Evolutionary conservation across 37 sponge, comb jelly and placozoan genomes (phyloP).

Genomic region (Mnemiopsis leidyi): DNA sequence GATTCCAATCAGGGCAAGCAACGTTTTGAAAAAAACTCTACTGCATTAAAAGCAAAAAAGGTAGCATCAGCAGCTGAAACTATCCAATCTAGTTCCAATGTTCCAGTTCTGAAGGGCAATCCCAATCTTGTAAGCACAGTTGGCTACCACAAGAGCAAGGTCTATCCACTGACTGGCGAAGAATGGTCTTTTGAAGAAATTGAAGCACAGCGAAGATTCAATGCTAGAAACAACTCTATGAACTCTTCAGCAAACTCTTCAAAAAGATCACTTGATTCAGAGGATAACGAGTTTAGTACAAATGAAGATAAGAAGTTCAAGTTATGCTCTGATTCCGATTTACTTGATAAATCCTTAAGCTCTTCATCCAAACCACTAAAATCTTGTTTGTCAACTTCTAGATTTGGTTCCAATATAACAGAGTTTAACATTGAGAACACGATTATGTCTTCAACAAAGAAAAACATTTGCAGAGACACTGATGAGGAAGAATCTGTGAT

Average conservation of each 20-base stretch:
- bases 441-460: constrained; percentile 33
- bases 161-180: constrained; percentile 43
- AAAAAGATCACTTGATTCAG: not conserved
- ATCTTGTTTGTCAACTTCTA: not conserved
- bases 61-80: not conserved
- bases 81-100: not conserved
- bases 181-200: constrained; percentile 61
- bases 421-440: constrained; percentile 27
- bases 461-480: not conserved
- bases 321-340: not conserved
- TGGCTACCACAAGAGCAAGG: constrained; percentile 25
- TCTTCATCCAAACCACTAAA: not conserved
- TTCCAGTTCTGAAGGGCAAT: constrained; percentile 11
- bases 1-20: not conserved
- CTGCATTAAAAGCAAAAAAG: constrained; percentile 43
- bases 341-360: not conserved
- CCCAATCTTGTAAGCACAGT: not conserved
- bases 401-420: not conserved
- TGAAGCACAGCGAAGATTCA: constrained; percentile 7
- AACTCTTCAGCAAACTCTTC: constrained; percentile 10
- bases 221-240: not conserved
- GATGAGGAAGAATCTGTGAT: not conserved
- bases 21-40: not conserved
- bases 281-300: not conserved
- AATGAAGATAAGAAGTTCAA: not conserved